These are phyloP conservation scores for Crotophaga sulcirostris DNA, from an alignment of 2,113 vertebrate genomes.

Conservation along the genomic window DNA sequence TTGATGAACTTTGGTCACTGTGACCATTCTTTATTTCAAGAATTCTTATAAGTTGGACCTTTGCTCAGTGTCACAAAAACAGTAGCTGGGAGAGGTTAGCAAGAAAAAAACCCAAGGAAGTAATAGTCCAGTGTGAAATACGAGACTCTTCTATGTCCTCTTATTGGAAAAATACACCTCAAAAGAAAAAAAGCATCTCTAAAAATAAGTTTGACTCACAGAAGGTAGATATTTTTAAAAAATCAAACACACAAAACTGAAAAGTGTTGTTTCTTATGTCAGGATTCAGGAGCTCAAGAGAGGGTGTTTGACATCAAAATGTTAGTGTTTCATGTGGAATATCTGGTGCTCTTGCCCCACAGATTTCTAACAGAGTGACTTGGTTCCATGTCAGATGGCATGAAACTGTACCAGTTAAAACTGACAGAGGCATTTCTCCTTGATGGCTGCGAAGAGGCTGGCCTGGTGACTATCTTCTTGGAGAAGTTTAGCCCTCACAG, in stretches of 20 bases:
- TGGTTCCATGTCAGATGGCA: not conserved
- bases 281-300: not conserved
- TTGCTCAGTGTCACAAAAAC: not conserved
- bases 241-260: not conserved
- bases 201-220: not conserved
- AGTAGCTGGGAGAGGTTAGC: not conserved
- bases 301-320: not conserved
- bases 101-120: not conserved
- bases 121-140: not conserved
- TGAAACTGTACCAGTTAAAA: not conserved
- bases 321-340: not conserved
- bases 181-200: not conserved
- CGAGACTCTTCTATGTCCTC: not conserved
- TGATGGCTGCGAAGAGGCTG: fast-evolving
- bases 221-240: not conserved
- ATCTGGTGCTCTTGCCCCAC: not conserved
- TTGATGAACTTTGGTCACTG: not conserved
- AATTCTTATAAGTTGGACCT: not conserved
- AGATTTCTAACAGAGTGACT: not conserved
- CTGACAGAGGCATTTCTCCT: not conserved
- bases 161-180: not conserved
- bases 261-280: not conserved
- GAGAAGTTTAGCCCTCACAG: not conserved
- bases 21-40: not conserved
- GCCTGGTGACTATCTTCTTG: not conserved